phyloP scores from a whole-genome alignment of 2,797 vertebrate species.

The Percopsis omiscomaycus region DNA sequence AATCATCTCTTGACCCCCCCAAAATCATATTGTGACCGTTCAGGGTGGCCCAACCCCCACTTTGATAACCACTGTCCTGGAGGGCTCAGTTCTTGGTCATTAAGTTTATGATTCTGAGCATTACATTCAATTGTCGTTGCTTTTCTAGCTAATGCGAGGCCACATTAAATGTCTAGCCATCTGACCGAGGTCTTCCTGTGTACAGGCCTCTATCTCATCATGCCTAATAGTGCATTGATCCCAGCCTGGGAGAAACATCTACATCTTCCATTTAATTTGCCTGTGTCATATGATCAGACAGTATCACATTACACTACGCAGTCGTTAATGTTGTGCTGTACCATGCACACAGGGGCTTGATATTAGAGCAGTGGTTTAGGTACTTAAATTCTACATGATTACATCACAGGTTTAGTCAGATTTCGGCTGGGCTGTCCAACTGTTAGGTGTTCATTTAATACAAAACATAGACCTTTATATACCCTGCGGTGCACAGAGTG shows the following conservation, averaged over 20 bases:
- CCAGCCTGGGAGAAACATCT: slow-evolving; percentile 38
- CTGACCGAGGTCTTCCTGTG: slow-evolving; percentile 9
- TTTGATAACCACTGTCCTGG: too few species aligned
- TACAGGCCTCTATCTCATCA: slow-evolving; percentile 35
- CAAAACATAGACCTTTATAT: too few species aligned
- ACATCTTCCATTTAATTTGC: slow-evolving; percentile 35
- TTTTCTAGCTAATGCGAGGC: slow-evolving; percentile 1
- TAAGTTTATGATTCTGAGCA: not conserved
- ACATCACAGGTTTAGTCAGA: not conserved
- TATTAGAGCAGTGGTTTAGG: not conserved
- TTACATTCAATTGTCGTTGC: not conserved
- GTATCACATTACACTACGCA: slow-evolving; percentile 11
- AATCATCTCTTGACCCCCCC: too few species aligned
- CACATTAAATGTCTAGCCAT: not conserved
- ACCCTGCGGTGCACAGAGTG: too few species aligned
- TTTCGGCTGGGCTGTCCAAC: not conserved
- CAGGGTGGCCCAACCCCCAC: too few species aligned
- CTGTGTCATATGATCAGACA: slow-evolving; percentile 19
- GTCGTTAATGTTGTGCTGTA: slow-evolving; percentile 3
- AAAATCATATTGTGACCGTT: too few species aligned
- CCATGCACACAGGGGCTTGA: not conserved
- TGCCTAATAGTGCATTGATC: slow-evolving; percentile 56
- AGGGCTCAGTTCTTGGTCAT: not conserved
- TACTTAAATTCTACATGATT: not conserved
- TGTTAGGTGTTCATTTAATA: not conserved